These are phyloP conservation scores for Parnassius smintheus DNA, from an alignment of 2,888 invertebrate genomes.

Conservation along the genomic window DNA sequence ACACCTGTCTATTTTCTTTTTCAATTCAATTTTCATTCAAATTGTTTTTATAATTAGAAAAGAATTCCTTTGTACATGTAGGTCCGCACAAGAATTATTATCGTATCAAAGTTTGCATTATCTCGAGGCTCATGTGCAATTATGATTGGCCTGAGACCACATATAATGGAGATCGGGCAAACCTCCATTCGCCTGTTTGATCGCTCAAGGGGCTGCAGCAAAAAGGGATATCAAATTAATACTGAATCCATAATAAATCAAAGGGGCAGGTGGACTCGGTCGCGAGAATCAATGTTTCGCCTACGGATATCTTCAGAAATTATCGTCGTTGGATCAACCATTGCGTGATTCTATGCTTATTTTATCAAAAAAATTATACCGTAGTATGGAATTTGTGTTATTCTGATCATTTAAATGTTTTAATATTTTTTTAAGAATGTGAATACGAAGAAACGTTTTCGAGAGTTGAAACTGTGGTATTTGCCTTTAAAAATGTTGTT, in stretches of 20 bases:
- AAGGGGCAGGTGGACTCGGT: conserved; percentile 76
- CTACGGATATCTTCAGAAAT: conserved; percentile 76
- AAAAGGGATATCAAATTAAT: conserved; percentile 81
- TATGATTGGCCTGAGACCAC: conserved; percentile 73
- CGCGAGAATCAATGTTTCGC: conserved; percentile 69
- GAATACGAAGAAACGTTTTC: no score
- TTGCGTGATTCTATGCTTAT: conserved; percentile 36
- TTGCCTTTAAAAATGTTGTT: background rate
- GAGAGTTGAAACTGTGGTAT: background rate
- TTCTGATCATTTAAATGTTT: conserved; percentile 36
- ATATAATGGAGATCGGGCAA: conserved; percentile 72
- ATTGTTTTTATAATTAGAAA: conserved; percentile 25
- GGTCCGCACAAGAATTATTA: conserved; percentile 45
- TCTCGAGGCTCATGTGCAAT: conserved; percentile 74
- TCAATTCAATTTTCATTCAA: no score
- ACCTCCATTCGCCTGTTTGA: conserved; percentile 63
- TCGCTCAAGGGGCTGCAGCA: conserved; percentile 77
- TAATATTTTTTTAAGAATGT: background rate
- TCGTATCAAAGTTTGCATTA: conserved; percentile 64
- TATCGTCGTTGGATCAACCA: conserved; percentile 58
- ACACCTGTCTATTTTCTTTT: no score
- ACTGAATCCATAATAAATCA: conserved; percentile 81
- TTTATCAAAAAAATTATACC: conserved; percentile 38
- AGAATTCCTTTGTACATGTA: conserved; percentile 37
- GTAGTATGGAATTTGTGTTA: conserved; percentile 51